Conservation (phyloP, 1,140 invertebrate genomes). For the Mycetomoellerius zeteki region DNA sequence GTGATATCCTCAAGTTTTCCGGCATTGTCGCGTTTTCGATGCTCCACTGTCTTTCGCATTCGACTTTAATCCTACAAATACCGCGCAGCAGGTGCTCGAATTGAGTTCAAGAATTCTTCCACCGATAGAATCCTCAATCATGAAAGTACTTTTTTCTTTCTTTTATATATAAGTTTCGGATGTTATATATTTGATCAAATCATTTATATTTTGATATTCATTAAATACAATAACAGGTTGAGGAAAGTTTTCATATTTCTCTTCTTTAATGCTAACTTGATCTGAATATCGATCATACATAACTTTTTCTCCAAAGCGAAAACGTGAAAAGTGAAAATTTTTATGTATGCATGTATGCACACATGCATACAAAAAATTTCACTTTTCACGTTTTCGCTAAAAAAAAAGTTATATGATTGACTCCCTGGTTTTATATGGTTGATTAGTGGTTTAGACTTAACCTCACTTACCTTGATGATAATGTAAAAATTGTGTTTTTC, state of each 20-base stretch:
- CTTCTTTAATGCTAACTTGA: neutral
- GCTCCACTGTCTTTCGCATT: conserved; percentile 26
- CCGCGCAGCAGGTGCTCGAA: neutral
- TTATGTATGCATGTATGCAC: too few species aligned
- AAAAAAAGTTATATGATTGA: too few species aligned
- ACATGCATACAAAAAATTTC: too few species aligned
- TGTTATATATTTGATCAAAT: neutral
- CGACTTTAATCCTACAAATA: conserved; percentile 28
- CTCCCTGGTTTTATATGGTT: too few species aligned
- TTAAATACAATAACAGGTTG: neutral
- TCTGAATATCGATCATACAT: too few species aligned
- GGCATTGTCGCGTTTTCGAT: conserved; percentile 24
- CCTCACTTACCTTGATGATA: too few species aligned
- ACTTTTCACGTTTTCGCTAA: too few species aligned
- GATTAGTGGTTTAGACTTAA: too few species aligned
- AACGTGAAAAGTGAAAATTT: too few species aligned
- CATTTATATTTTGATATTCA: neutral
- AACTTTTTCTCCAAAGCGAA: too few species aligned
- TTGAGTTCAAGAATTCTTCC: conserved; percentile 31
- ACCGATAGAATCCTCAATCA: neutral
- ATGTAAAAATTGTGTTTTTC: too few species aligned
- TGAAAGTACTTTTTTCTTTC: neutral
- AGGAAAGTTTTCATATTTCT: neutral
- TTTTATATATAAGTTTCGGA: neutral
- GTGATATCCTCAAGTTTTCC: conserved; percentile 37